Percentiles rank a stretch among this genome's conserved stretches.
These are phyloP conservation scores for Junco hyemalis DNA, from an alignment of 2,113 vertebrate species.

Conservation along the genomic window DNA sequence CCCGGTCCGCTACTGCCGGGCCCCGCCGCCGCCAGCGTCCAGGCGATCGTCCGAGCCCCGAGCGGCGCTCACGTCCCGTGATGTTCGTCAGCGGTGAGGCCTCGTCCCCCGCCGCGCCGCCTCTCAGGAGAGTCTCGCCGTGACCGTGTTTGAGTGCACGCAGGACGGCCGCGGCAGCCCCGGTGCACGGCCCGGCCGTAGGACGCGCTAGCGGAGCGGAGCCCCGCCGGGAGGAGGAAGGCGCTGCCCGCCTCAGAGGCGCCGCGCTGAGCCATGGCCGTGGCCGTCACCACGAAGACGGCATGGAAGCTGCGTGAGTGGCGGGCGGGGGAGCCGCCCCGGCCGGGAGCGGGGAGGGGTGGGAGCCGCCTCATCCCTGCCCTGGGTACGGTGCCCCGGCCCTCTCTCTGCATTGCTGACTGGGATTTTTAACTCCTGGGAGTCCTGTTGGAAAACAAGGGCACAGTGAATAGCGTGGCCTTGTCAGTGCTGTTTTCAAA, in stretches of 20 bases:
- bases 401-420: background rate
- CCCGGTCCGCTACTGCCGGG: background rate
- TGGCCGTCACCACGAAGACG: slow-evolving; percentile 83
- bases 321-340: background rate
- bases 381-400: background rate
- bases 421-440: background rate
- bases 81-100: background rate
- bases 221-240: background rate
- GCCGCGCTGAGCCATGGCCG: slow-evolving; percentile 79
- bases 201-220: background rate
- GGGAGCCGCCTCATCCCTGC: background rate
- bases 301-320: slow-evolving; percentile 95
- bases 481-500: background rate
- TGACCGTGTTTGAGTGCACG: background rate
- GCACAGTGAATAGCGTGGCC: accelerated
- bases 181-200: background rate
- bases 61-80: background rate
- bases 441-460: background rate
- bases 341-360: background rate
- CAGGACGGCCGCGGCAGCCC: background rate
- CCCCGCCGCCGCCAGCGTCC: background rate
- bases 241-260: background rate
- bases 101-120: background rate
- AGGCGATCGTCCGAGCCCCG: background rate
- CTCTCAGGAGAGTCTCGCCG: background rate